Base-by-base conservation (phyloP, 2,888 invertebrate species). In the Melolontha melolontha region DNA sequence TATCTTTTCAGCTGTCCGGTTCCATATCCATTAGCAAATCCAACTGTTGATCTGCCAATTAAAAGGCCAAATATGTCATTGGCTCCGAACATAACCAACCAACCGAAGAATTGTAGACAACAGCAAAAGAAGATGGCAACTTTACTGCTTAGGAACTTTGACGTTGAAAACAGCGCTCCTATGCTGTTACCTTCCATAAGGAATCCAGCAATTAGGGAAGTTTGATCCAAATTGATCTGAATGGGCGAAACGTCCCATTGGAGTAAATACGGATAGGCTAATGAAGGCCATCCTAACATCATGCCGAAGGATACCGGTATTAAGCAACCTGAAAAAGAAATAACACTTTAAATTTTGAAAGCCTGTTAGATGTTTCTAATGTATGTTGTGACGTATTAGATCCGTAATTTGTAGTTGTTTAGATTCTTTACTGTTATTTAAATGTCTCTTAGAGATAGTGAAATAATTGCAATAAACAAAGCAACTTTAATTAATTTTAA, bases 271-370 rank as follows among this genome's bases (percentile, higher is more conserved):
- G 75, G 75, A 49, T 71, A 74, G 1, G 71, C 72, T 5, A 73
- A 17, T 4, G 72, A 75, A 11, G 75, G 73, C 75, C 75, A 75
- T 4, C 75, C 75, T 34, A 75, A 29, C 70, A 73, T 74, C 74
- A 74, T 75, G 8, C 75, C 75, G 52, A 75, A 75, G 0, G 74
- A 67, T 14, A 75, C 71, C 8, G 71, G 63, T 8, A 75, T 44
- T 5, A 73, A 17, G n/a, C 66, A 71, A 52, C 74, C 75, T 75
- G 65, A 44, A 71, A 69, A 52, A 40, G n/a, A 57, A 44, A 29
- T 34, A 29, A 16, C 27, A 14, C n/a, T n/a, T 40, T 10, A n/a
- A 2, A 22, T 22, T 10, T 17, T 2, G 16, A 14, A 34, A 12
- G 16, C 16, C 40, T 42, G 29, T 29, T 54, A 7, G 17, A 50